Base-by-base conservation (phyloP, 2,797 vertebrate species). In the Scarus forsteni region DNA sequence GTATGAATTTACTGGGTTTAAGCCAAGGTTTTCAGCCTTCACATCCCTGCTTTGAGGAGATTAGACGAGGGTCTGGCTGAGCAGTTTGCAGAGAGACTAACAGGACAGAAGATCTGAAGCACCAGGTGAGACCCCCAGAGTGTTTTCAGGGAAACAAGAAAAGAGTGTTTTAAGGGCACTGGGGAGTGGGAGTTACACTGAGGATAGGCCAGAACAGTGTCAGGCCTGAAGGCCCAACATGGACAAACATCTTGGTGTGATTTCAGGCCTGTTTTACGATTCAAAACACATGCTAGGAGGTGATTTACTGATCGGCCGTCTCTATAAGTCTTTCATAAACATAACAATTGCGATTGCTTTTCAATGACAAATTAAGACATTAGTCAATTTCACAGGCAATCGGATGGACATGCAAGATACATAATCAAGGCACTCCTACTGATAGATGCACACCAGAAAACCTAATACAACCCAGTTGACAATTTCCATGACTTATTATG, bases 21-120 rank as follows among this genome's bases (percentile, higher is more conserved):
- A 85, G 81, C 75, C 75, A 81, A 76, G 58, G 59, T 66, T 59
- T 81, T 81, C 73, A 77, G 71, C 52, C 68, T 71, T 58, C 66
- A 68, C 71, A 69, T 79, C 75, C 14, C 60, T 7, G 16, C 85
- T 90, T 91, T 92, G 85, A 89, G 74, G 81, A 89, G 88, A 89
- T 89, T 86, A 89, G 55, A 87, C 19, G n/a, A 74, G 16, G 63
- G 34, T 66, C 73, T 73, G 67, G 77, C 54, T 62, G 70, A 79
- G 69, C 11, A 13, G 66, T 77, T 81, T 79, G 44, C 64, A 75
- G 49, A 62, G 53, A 79, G 63, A 81, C 60, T 42, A 68, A 79
- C 15, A 38, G 70, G 66, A 76, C 40, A n/a, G 62, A 52, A 72
- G 67, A 80, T 72, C 73, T 77, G 34, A 76, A 72, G 63, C 61